These are phyloP conservation scores for Brenthis daphne DNA, from an alignment of 2,888 invertebrate species.

Conservation along the genomic window DNA sequence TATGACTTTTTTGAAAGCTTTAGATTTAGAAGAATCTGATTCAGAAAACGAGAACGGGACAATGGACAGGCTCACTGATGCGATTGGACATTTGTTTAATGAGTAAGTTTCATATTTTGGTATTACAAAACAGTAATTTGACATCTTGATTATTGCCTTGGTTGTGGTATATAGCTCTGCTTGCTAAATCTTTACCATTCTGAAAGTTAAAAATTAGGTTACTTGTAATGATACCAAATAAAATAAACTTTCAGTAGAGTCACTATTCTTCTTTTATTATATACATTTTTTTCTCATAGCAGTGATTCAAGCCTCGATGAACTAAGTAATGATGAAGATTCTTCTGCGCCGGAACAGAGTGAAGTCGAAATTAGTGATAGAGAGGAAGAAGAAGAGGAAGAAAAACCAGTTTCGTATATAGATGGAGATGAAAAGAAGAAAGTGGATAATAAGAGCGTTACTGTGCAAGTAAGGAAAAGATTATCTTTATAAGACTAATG, in stretches of 20 bases:
- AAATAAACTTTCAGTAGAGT: too few relatives aligned
- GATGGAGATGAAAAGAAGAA: slow-evolving; percentile 61
- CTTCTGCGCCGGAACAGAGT: slow-evolving; percentile 69
- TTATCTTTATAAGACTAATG: neutral
- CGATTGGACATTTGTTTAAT: slow-evolving; percentile 90
- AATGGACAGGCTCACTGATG: slow-evolving; percentile 86
- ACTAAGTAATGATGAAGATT: slow-evolving; percentile 67
- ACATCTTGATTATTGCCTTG: too few relatives aligned
- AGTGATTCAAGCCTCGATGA: slow-evolving; percentile 75
- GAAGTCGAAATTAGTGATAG: slow-evolving; percentile 52
- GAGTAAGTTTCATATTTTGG: slow-evolving; percentile 73
- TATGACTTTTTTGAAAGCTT: slow-evolving; percentile 73
- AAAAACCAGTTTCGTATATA: slow-evolving; percentile 60
- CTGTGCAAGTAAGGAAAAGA: slow-evolving; percentile 55
- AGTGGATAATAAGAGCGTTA: slow-evolving; percentile 63
- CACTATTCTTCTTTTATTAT: neutral
- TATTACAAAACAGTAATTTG: too few relatives aligned
- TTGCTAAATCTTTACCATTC: too few relatives aligned
- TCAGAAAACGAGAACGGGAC: slow-evolving; percentile 88
- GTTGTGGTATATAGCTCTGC: too few relatives aligned
- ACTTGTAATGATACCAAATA: too few relatives aligned
- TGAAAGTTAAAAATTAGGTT: too few relatives aligned
- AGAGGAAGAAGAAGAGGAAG: slow-evolving; percentile 48
- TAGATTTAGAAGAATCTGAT: slow-evolving; percentile 86
- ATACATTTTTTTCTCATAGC: slow-evolving; percentile 14